These are phyloP conservation scores for Fissipunctia ypsillon DNA, from an alignment of 2,888 invertebrate species.

Conservation along the genomic window DNA sequence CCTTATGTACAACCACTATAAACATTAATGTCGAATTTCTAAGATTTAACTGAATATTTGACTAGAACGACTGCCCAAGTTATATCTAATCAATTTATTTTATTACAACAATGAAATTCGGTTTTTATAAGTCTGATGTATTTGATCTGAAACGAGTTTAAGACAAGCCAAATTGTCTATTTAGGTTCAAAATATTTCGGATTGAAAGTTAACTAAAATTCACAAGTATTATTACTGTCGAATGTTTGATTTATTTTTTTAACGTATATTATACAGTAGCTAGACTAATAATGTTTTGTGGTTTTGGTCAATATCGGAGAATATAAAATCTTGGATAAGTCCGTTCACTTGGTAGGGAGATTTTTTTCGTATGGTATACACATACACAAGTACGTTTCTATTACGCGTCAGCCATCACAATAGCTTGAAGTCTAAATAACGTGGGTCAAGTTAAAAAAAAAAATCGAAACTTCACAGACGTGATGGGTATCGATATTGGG, in stretches of 20 bases:
- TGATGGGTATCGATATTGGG: too few relatives aligned
- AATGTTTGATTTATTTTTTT: conserved; percentile 55
- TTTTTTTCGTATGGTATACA: too few relatives aligned
- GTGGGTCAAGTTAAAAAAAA: too few relatives aligned
- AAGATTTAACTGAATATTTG: conserved; percentile 7
- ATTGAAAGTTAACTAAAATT: conserved; percentile 1
- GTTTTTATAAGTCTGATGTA: conserved; percentile 41
- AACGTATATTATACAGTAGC: conserved; percentile 48
- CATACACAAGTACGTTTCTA: too few relatives aligned
- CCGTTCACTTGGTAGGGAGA: too few relatives aligned
- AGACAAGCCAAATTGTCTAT: conserved; percentile 32
- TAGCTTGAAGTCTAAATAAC: too few relatives aligned
- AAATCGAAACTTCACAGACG: too few relatives aligned
- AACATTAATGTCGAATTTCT: background rate
- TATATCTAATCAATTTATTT: background rate
- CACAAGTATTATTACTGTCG: conserved; percentile 36
- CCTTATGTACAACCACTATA: background rate
- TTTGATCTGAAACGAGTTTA: conserved; percentile 45
- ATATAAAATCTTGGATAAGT: too few relatives aligned
- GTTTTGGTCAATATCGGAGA: conserved; percentile 45
- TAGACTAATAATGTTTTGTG: conserved; percentile 47
- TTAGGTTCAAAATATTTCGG: conserved; percentile 6
- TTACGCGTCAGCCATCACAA: too few relatives aligned
- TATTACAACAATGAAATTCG: conserved; percentile 9
- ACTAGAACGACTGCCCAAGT: conserved; percentile 15